A percentile compares a stretch with the other conserved stretches of the same genome.
Conservation (phyloP, 1,140 invertebrate genomes). For the Notospermus geniculatus region DNA sequence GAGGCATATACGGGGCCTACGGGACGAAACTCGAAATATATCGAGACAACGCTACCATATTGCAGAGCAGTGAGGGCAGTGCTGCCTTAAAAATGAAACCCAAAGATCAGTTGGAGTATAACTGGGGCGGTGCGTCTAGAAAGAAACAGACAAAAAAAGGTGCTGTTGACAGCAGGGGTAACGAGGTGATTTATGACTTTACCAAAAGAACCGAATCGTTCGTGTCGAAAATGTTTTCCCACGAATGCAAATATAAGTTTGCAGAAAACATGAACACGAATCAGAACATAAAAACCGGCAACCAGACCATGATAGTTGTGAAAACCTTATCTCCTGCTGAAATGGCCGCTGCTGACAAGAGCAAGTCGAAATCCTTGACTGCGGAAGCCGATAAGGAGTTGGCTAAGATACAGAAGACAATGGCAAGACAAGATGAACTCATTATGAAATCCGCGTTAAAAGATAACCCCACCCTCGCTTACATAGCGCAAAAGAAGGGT, state of each 20-base stretch:
- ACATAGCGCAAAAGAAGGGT: slow-evolving; percentile 7
- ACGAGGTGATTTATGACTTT: slow-evolving; percentile 9
- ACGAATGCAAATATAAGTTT: slow-evolving; percentile 10
- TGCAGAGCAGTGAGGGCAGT: neutral
- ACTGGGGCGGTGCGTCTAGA: slow-evolving; percentile 7
- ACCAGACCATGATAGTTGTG: slow-evolving; percentile 1
- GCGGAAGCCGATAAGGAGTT: slow-evolving; percentile 4
- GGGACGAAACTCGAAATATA: slow-evolving; percentile 6
- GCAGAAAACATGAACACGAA: slow-evolving; percentile 11
- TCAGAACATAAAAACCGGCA: slow-evolving; percentile 8
- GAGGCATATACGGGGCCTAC: slow-evolving; percentile 7
- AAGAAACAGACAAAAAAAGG: neutral
- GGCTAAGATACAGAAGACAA: slow-evolving; percentile 5
- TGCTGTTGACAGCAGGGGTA: neutral
- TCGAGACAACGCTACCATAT: neutral
- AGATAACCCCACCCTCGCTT: slow-evolving; percentile 6
- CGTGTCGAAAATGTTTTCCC: slow-evolving; percentile 3
- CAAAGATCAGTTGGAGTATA: neutral
- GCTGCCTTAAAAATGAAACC: neutral
- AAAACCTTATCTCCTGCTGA: slow-evolving; percentile 1
- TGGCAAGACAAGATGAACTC: slow-evolving; percentile 3
- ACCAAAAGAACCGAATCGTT: slow-evolving; percentile 8
- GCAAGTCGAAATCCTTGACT: neutral
- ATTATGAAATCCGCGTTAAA: slow-evolving; percentile 6
- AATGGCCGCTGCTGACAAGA: slow-evolving; percentile 10